phyloP scores from a whole-genome alignment of 2,113 vertebrate species.

The Macrotis lagotis region DNA sequence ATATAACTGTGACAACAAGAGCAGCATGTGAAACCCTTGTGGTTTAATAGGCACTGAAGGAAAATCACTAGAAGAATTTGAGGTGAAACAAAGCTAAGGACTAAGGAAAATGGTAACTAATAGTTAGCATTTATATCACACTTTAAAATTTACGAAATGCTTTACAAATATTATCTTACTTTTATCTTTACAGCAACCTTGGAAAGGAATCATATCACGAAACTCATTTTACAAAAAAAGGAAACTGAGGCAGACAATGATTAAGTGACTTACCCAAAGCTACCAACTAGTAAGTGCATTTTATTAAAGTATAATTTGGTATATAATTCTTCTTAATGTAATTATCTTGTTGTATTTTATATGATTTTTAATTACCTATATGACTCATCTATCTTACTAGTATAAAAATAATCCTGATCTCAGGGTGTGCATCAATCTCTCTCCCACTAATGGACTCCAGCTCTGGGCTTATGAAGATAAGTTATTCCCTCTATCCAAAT shows the following conservation, averaged over 20 bases:
- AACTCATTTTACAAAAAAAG: not conserved
- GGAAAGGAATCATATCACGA: not conserved
- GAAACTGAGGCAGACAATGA: not conserved
- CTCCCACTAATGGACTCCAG: not conserved
- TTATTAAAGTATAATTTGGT: not conserved
- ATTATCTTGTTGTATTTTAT: not conserved
- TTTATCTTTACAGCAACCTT: not conserved
- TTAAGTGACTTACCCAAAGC: not conserved
- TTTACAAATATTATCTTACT: not conserved
- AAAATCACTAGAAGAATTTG: not conserved
- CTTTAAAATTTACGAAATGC: not conserved
- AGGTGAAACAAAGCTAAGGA: not conserved
- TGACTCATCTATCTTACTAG: not conserved
- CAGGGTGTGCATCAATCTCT: not conserved
- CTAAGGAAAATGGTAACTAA: not conserved
- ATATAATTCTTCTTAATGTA: not conserved
- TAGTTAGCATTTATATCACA: not conserved
- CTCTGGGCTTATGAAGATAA: not conserved
- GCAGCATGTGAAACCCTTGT: not conserved
- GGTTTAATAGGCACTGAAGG: slow-evolving; percentile 5
- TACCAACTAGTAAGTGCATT: not conserved
- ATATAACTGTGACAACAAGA: slow-evolving; percentile 3
- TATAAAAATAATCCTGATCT: not conserved
- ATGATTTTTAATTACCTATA: not conserved
- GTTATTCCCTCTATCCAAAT: not conserved